Evolutionary conservation across 2,113 vertebrate species (phyloP).

Genomic region (Poeciliopsis prolifica): DNA sequence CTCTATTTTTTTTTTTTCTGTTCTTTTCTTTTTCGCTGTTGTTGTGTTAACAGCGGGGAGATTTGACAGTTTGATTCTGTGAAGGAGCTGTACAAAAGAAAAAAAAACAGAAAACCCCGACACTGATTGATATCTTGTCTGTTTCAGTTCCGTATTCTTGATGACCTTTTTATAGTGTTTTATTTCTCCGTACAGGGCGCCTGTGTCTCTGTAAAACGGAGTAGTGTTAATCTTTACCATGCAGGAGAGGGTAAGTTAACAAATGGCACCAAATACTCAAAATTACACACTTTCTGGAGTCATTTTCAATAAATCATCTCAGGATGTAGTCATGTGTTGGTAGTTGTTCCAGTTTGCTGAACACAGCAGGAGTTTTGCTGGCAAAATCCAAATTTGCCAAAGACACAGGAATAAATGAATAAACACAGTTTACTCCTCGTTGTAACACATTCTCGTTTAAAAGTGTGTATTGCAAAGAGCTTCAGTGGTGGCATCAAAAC

Average conservation of each 20-base stretch:
- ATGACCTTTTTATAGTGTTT: conserved; percentile 5
- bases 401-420: no score
- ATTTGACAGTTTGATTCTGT: conserved; percentile 52
- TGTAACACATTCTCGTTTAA: no score
- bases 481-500: no score
- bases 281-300: neutral
- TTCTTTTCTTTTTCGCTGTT: neutral
- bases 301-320: no score
- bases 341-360: no score
- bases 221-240: conserved; percentile 80
- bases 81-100: neutral
- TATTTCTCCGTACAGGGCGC: conserved; percentile 71
- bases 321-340: no score
- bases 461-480: no score
- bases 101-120: neutral
- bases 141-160: conserved; percentile 8
- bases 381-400: no score
- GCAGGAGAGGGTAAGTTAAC: conserved; percentile 86
- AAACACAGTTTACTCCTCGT: no score
- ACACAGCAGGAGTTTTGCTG: no score
- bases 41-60: conserved; percentile 5
- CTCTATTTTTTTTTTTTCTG: neutral
- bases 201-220: conserved; percentile 82
- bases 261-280: neutral
- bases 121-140: conserved; percentile 9